Evolutionary conservation across 2,113 vertebrate species (phyloP).

Genomic region (Tragelaphus strepsiceros): DNA sequence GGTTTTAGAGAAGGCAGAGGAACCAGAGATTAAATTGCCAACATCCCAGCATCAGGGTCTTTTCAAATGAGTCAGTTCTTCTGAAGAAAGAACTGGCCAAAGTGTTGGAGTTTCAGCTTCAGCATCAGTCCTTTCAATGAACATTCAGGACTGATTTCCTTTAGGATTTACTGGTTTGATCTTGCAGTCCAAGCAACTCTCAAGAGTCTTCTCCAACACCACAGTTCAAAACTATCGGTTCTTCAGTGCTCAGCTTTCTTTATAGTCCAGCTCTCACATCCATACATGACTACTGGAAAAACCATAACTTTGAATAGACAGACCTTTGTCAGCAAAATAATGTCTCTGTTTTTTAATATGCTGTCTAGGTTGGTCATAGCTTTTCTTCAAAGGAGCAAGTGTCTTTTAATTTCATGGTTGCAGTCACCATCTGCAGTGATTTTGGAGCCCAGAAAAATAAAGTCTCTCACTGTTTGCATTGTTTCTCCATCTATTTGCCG

Average conservation of each 20-base stretch:
- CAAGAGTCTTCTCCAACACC: neutral
- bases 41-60: neutral
- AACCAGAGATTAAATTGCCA: no score
- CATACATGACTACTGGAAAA: neutral
- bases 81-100: neutral
- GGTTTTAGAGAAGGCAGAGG: no score
- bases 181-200: neutral
- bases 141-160: neutral
- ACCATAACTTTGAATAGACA: neutral
- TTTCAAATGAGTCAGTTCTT: neutral
- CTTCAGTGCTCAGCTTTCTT: neutral
- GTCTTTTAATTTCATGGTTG: neutral
- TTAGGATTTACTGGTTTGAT: neutral
- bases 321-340: neutral
- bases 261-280: neutral
- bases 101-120: neutral
- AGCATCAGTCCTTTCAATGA: neutral
- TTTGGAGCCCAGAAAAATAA: neutral
- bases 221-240: neutral
- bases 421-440: neutral
- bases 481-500: neutral
- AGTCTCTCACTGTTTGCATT: neutral
- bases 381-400: neutral
- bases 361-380: neutral
- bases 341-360: neutral